Evolutionary conservation across 2,888 invertebrate species (phyloP).

Genomic region (Leptothorax acervorum): DNA sequence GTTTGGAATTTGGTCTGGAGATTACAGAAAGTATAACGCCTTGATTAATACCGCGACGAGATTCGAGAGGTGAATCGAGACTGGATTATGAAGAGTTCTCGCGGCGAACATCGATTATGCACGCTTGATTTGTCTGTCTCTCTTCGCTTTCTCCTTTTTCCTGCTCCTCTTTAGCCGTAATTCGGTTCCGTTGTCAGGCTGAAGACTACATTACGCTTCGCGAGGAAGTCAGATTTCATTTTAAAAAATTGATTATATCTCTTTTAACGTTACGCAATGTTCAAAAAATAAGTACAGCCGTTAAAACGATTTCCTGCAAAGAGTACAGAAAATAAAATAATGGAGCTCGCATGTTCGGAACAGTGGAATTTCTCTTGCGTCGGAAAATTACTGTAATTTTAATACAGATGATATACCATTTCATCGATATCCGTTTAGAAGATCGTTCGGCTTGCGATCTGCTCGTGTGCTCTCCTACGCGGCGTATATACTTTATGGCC

Average conservation of each 20-base stretch:
- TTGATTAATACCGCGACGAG: conserved; percentile 77
- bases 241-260: not conserved
- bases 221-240: conserved; percentile 5
- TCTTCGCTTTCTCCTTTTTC: conserved; percentile 30
- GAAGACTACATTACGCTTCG: conserved; percentile 9
- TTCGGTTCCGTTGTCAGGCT: conserved; percentile 33
- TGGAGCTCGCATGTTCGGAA: conserved; percentile 12
- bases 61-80: conserved; percentile 63
- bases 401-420: conserved; percentile 57
- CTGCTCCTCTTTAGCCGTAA: conserved; percentile 6
- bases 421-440: conserved; percentile 54
- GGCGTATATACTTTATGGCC: conserved; percentile 49
- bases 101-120: conserved; percentile 52
- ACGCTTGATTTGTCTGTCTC: conserved; percentile 59
- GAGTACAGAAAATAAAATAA: conserved; percentile 34
- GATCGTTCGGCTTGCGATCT: conserved; percentile 54
- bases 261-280: not conserved
- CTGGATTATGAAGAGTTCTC: conserved; percentile 58
- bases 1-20: conserved; percentile 79
- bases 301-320: conserved; percentile 17
- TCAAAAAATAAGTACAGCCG: conserved; percentile 4
- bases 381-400: conserved; percentile 55
- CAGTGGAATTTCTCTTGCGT: conserved; percentile 51
- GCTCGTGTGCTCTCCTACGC: conserved; percentile 42
- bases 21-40: conserved; percentile 77